phyloP scores from a whole-genome alignment of 2,888 invertebrate species.

The Syrista parreyssii region DNA sequence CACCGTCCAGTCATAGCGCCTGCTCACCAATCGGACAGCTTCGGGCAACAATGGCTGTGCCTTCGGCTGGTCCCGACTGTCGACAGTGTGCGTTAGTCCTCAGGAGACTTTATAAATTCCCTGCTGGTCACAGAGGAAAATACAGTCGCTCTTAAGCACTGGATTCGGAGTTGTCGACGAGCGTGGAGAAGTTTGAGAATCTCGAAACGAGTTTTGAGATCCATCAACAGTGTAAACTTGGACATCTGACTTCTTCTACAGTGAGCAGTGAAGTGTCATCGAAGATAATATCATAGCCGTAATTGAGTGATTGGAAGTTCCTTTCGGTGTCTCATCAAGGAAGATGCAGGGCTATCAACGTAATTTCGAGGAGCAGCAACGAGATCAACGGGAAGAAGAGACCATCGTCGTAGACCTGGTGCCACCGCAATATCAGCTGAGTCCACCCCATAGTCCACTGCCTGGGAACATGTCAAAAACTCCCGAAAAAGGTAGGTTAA shows the following conservation, averaged over 20 bases:
- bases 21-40: not conserved
- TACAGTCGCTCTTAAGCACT: not conserved
- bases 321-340: not conserved
- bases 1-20: not conserved
- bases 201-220: not conserved
- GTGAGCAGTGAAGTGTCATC: not conserved
- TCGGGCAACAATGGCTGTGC: not conserved
- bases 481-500: slow-evolving; percentile 46
- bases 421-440: slow-evolving; percentile 64
- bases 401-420: slow-evolving; percentile 73
- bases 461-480: slow-evolving; percentile 37
- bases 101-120: not conserved
- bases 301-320: not conserved
- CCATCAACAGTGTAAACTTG: not conserved
- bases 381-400: slow-evolving; percentile 54
- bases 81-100: not conserved
- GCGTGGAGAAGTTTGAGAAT: not conserved
- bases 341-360: slow-evolving; percentile 51
- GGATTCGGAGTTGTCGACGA: not conserved
- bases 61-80: not conserved
- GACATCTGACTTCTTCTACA: not conserved
- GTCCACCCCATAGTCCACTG: slow-evolving; percentile 52
- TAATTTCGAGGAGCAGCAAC: slow-evolving; percentile 53
- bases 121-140: not conserved
- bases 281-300: not conserved